These are phyloP conservation scores for Chaunax sp. DNA, from an alignment of 2,797 vertebrate species.

Conservation along the genomic window DNA sequence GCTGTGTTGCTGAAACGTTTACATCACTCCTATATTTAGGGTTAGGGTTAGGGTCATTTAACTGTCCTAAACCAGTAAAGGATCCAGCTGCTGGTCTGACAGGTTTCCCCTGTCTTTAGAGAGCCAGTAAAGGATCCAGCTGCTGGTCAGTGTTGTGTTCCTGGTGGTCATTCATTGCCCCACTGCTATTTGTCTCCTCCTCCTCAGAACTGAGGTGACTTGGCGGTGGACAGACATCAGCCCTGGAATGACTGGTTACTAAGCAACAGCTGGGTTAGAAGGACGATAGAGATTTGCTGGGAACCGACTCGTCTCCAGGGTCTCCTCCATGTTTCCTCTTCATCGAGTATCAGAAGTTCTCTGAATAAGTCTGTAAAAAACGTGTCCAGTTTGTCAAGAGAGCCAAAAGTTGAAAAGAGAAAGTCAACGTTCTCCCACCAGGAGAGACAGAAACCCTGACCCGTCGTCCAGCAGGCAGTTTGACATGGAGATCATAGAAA, in stretches of 20 bases:
- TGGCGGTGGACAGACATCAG: slow-evolving; percentile 33
- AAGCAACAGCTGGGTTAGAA: slow-evolving; percentile 53
- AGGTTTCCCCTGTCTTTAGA: no score
- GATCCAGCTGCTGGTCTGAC: no score
- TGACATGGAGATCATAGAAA: slow-evolving; percentile 8
- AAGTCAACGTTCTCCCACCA: slow-evolving; percentile 9
- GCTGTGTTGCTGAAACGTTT: neutral
- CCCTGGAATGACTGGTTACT: slow-evolving; percentile 57
- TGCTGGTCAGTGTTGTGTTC: no score
- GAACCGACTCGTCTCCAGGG: no score
- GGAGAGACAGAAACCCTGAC: slow-evolving; percentile 67
- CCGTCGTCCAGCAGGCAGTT: slow-evolving; percentile 34
- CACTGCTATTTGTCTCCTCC: neutral
- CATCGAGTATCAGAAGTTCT: neutral
- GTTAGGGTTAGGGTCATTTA: no score
- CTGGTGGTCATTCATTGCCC: neutral
- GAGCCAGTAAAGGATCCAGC: no score
- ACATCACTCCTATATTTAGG: no score
- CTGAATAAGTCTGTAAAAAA: slow-evolving; percentile 28
- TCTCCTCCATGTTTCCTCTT: slow-evolving; percentile 19
- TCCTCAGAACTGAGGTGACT: slow-evolving; percentile 12
- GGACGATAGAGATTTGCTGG: no score
- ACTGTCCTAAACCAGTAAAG: no score
- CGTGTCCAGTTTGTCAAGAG: slow-evolving; percentile 1
- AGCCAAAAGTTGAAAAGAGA: slow-evolving; percentile 11